Evolutionary conservation across 2,888 invertebrate species (phyloP).

Genomic region (Leptinotarsa rubiginosa): DNA sequence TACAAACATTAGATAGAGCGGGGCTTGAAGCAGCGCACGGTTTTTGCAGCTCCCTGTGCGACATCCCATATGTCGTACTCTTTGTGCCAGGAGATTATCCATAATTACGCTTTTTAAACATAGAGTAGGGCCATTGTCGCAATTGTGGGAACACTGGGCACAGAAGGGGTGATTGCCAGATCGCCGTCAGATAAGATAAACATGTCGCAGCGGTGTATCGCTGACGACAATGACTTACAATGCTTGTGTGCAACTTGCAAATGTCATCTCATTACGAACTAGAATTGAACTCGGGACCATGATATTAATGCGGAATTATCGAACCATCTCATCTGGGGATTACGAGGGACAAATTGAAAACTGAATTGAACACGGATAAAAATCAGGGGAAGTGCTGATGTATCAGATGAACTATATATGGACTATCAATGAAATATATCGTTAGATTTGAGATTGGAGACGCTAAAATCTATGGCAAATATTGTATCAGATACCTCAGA

Average conservation of each 20-base stretch:
- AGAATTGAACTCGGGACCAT: conserved; percentile 21
- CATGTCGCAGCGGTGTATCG: conserved; percentile 49
- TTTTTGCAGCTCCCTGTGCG: conserved; percentile 46
- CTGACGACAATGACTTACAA: conserved; percentile 54
- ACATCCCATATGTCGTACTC: conserved; percentile 63
- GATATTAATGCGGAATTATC: conserved; percentile 31
- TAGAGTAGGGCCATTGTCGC: conserved; percentile 62
- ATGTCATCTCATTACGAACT: conserved; percentile 36
- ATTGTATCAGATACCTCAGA: too few relatives aligned
- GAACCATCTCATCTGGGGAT: conserved; percentile 29
- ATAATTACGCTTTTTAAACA: conserved; percentile 66
- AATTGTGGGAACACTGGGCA: conserved; percentile 60
- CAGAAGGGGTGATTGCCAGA: conserved; percentile 60
- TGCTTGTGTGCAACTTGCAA: conserved; percentile 41
- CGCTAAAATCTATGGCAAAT: too few relatives aligned
- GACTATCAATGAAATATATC: too few relatives aligned
- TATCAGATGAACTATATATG: background rate
- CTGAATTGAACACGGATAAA: background rate
- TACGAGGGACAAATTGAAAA: conserved; percentile 29
- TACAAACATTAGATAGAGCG: conserved; percentile 28
- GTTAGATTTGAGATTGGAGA: too few relatives aligned
- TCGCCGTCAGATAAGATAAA: conserved; percentile 63
- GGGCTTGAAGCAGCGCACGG: conserved; percentile 6
- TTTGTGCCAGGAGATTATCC: conserved; percentile 62
- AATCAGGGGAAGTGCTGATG: conserved; percentile 1